phyloP scores from a whole-genome alignment of 2,797 vertebrate species.

The Galaxias olidus region DNA sequence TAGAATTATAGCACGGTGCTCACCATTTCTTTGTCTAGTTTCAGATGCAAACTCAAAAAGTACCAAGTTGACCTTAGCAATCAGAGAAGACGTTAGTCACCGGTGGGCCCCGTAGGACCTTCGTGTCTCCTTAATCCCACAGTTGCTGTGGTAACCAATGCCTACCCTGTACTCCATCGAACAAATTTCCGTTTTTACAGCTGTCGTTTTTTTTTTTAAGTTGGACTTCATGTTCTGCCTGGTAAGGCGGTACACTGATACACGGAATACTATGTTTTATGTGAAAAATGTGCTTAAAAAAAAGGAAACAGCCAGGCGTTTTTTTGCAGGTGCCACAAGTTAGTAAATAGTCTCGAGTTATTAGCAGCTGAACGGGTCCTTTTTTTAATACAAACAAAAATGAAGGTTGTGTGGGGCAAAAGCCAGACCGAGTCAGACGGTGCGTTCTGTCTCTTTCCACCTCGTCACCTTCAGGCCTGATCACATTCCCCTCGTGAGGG shows the following conservation, averaged over 20 bases:
- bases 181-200: slow-evolving; percentile 35
- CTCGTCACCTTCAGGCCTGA: slow-evolving; percentile 30
- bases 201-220: slow-evolving; percentile 31
- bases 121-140: slow-evolving; percentile 13
- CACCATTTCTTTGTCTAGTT: slow-evolving; percentile 31
- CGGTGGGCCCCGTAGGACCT: slow-evolving; percentile 24
- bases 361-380: slow-evolving; percentile 79
- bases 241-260: slow-evolving; percentile 69
- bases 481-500: slow-evolving; percentile 38
- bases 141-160: slow-evolving; percentile 37
- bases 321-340: slow-evolving; percentile 63
- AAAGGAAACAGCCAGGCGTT: slow-evolving; percentile 56
- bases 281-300: slow-evolving; percentile 56
- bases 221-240: slow-evolving; percentile 47
- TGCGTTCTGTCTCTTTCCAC: slow-evolving; percentile 40
- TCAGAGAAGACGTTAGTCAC: neutral
- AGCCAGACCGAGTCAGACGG: slow-evolving; percentile 41
- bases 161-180: slow-evolving; percentile 42
- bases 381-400: slow-evolving; percentile 56
- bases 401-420: slow-evolving; percentile 30
- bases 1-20: slow-evolving; percentile 48
- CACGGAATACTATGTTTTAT: slow-evolving; percentile 70
- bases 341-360: slow-evolving; percentile 73
- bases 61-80: neutral
- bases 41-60: slow-evolving; percentile 11